Evolutionary conservation across 2,888 invertebrate species (phyloP).

Genomic region (Tuta absoluta): DNA sequence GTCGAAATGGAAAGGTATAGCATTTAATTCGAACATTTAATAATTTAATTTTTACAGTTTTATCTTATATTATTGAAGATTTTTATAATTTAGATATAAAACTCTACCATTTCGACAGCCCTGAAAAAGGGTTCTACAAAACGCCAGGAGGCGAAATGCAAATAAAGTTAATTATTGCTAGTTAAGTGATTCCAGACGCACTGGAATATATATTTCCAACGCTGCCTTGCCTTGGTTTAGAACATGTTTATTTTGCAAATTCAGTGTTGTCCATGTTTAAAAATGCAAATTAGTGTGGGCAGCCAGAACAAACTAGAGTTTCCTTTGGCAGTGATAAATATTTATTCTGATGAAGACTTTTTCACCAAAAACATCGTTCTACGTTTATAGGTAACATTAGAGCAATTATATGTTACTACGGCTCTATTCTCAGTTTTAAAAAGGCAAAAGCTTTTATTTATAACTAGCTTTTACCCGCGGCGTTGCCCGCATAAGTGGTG

Average conservation of each 20-base stretch:
- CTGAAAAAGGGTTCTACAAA: constrained; percentile 49
- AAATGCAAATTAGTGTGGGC: constrained; percentile 35
- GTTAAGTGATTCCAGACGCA: constrained; percentile 69
- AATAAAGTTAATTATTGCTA: constrained; percentile 74
- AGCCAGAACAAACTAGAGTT: not conserved
- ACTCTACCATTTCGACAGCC: constrained; percentile 29
- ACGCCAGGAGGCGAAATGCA: constrained; percentile 59
- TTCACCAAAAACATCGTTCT: no score
- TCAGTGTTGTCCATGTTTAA: constrained; percentile 40
- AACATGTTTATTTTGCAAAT: constrained; percentile 42
- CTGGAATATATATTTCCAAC: constrained; percentile 50
- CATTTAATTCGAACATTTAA: no score
- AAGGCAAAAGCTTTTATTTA: no score
- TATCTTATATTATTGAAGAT: no score
- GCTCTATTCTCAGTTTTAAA: no score
- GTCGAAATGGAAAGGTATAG: no score
- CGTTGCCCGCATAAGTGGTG: no score
- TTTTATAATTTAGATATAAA: no score
- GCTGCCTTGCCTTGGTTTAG: constrained; percentile 32
- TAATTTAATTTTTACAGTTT: no score
- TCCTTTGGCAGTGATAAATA: not conserved
- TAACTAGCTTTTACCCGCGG: no score
- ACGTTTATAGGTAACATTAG: no score
- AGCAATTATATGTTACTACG: no score
- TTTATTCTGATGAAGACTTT: not conserved